Evolutionary conservation across 1,140 invertebrate genomes (phyloP), one percentile per base, ranked within the genome.

Genomic region (Zophobas atratus): DNA sequence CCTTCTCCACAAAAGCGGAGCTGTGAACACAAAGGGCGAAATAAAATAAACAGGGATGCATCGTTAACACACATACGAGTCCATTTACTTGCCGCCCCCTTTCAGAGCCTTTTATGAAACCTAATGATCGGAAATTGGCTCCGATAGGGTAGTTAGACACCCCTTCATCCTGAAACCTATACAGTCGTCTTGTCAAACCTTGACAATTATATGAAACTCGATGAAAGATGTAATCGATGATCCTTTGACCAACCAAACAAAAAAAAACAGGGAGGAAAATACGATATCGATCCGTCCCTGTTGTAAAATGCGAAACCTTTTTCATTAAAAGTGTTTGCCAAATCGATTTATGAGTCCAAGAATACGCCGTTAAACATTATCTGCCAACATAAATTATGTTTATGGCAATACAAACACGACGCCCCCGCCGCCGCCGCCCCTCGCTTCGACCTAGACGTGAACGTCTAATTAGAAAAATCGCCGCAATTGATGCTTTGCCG

Each of bases 81-180:
- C 60, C 60, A 67, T 67, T 20, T 67, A 67, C 60, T 55, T 34
- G 70, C 53, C 57, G 20, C 56, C 55, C 63, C 39, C 57, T 77
- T 63, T 73, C 38, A 74, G 48, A 32, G 39, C 56, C 76, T 74
- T 77, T 77, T 77, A 77, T 77, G 75, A 71, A 56, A 57, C 70
- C 51, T 60, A 77, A 73, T 77, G 76, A 77, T 77, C 71, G 76
- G 76, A 77, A 77, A 77, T 77, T 77, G 76, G 76, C 46, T 43
- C 38, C 70, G 55, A 77, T 77, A 43, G 60, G 41, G 39, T 67
- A 67, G 60, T 67, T 67, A 67, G 60, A 32, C 60, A 32, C 60
- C 60, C 56, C 56, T 35, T 8, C 60, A 20, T 39, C 38, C 38
- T 33, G 38, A 43, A 39, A 67, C 60, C 41, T 36, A 36, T 67